Base-by-base conservation (phyloP, 2,797 vertebrate species). In the Eospalax fontanierii region DNA sequence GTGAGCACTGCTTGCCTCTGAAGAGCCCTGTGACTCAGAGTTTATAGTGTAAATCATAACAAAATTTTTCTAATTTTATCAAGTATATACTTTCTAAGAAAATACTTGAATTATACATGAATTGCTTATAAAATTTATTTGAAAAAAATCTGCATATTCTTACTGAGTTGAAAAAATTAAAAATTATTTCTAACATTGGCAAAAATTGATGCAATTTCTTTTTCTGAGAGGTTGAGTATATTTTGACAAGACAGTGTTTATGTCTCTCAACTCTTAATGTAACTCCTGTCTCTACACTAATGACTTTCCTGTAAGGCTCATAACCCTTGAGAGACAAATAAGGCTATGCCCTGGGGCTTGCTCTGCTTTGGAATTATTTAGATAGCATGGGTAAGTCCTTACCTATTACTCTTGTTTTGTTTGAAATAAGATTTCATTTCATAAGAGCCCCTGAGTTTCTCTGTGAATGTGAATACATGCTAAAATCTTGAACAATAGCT, bases 331-430 rank as follows among this genome's bases (percentile, higher is more conserved):
- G 30, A 46, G 26, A 8, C 15, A 4, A 76, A 30, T 33, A 80
- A 71, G 24, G 7, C 7, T 4, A 75, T 30, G 38, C 11, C 10
- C 3, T 82, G 68, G 87, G 87, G 19, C 0, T 33, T 91, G 4
- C 11, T 73, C 78, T 89, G 26, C n/a, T n/a, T 91, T 43, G 94
- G 21, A 90, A 88, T 35, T 81, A 80, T 87, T 80, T 26, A 92
- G 22, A 35, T 21, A 79, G 1, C 75, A 26, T 66, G 21, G 5
- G 6, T 76, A n/a, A 87, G 8, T 21, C 14, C 19, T 4, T 75
- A 79, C n/a, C 0, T 75, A 68, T 35, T 57, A 30, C 33, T 75
- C 18, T 16, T 4, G 74, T 93, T 90, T 79, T 57, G 40, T 54
- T 33, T 92, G 85, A 85, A 83, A 54, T 66, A 7, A 40, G 22